Evolutionary conservation across 2,113 vertebrate species (phyloP).

Genomic region (Limnothrissa miodon): DNA sequence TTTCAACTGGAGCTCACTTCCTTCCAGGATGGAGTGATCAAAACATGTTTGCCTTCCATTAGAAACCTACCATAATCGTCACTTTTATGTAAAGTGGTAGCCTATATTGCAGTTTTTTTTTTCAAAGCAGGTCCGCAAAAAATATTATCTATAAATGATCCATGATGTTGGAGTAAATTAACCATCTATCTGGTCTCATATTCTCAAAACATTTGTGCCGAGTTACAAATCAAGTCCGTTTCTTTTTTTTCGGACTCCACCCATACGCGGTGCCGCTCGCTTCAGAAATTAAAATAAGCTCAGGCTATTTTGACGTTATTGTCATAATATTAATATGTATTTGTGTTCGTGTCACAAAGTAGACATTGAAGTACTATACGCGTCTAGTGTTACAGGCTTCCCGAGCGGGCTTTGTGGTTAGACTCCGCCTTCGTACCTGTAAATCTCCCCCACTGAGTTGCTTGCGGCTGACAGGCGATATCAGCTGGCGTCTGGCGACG

Average conservation of each 20-base stretch:
- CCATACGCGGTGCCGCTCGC: neutral
- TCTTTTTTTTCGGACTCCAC: neutral
- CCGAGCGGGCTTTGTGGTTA: conserved; percentile 47
- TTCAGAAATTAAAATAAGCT: neutral
- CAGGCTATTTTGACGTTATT: neutral
- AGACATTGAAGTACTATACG: neutral
- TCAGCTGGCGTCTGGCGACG: conserved; percentile 32
- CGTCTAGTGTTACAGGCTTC: conserved; percentile 40
- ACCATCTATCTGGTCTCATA: neutral
- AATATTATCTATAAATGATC: neutral
- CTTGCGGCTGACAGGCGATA: conserved; percentile 56
- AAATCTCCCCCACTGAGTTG: conserved; percentile 64
- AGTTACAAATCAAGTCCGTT: neutral
- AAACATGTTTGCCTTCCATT: neutral
- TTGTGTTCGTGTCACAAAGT: neutral
- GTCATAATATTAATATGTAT: neutral
- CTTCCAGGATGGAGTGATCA: neutral
- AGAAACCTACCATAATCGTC: neutral
- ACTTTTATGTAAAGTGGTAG: neutral
- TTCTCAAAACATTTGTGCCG: neutral
- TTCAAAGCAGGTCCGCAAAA: neutral
- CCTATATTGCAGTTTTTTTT: neutral
- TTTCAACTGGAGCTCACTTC: conserved; percentile 18
- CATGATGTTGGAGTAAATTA: neutral
- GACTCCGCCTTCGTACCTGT: conserved; percentile 73